A percentile compares a stretch with the other conserved stretches of the same genome.
These are phyloP conservation scores for Pagetopsis macropterus DNA, from an alignment of 2,797 vertebrate genomes.

Conservation along the genomic window DNA sequence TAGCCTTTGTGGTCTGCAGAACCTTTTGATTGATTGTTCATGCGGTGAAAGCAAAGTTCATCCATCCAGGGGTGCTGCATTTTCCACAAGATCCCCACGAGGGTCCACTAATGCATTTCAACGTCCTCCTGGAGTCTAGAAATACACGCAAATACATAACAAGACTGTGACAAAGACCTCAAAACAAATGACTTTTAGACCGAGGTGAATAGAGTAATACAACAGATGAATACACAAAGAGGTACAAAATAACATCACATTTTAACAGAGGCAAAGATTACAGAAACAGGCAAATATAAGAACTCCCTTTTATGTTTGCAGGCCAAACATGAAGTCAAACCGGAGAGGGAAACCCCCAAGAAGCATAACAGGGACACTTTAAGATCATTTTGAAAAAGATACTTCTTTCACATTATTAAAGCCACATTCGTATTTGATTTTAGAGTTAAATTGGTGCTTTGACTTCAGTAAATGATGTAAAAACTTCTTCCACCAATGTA, in stretches of 20 bases:
- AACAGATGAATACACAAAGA: background rate
- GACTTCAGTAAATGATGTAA: background rate
- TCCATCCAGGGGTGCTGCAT: conserved; percentile 10
- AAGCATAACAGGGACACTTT: no score
- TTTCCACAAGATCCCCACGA: background rate
- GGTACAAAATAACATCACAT: background rate
- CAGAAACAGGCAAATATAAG: no score
- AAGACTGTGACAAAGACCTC: background rate
- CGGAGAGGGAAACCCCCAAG: no score
- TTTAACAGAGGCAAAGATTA: background rate
- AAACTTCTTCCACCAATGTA: background rate
- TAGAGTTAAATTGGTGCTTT: background rate
- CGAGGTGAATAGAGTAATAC: background rate
- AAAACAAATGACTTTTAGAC: background rate
- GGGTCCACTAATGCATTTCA: conserved; percentile 8
- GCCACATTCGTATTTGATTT: no score
- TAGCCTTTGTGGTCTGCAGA: background rate
- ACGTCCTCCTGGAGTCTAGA: background rate
- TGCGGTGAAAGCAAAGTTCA: background rate
- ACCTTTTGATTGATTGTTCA: background rate
- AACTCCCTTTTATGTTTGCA: no score
- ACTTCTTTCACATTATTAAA: no score
- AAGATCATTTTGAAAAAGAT: no score
- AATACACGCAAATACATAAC: conserved; percentile 5
- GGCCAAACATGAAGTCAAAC: no score